Evolutionary conservation across 2,888 invertebrate genomes (phyloP).

Genomic region (Microctonus brassicae): DNA sequence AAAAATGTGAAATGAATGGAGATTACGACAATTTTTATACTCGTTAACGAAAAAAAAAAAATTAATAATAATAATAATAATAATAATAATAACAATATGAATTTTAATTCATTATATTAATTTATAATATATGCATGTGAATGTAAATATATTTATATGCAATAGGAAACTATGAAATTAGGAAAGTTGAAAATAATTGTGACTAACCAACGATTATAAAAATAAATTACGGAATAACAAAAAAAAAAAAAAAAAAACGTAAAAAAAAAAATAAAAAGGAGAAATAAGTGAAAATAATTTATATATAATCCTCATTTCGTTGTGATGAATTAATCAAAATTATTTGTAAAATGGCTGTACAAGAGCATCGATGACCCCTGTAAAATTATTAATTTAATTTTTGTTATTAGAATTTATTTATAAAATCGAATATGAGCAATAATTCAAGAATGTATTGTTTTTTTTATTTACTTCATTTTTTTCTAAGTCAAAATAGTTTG

Average conservation of each 20-base stretch:
- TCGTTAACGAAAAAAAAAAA: constrained; percentile 43
- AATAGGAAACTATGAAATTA: constrained; percentile 32
- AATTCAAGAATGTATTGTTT: background rate
- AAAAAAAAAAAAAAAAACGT: background rate
- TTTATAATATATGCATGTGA: constrained; percentile 49
- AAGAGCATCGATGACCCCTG: constrained; percentile 13
- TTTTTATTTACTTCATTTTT: background rate
- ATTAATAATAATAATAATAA: constrained; percentile 44
- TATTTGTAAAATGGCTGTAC: constrained; percentile 8
- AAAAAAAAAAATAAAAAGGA: too few relatives aligned
- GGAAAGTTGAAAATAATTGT: constrained; percentile 37
- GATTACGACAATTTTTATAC: constrained; percentile 51
- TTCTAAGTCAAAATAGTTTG: background rate
- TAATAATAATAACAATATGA: constrained; percentile 50
- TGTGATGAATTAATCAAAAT: constrained; percentile 23
- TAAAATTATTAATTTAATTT: background rate
- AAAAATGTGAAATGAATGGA: constrained; percentile 39
- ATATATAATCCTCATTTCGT: constrained; percentile 8
- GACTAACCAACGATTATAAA: constrained; percentile 20
- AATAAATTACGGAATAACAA: constrained; percentile 10
- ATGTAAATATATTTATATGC: constrained; percentile 35
- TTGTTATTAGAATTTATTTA: background rate
- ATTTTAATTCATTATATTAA: constrained; percentile 55
- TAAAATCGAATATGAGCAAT: background rate
- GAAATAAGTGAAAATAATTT: constrained; percentile 25